A percentile compares a stretch with the other conserved stretches of the same genome.
Conservation (phyloP, 2,888 invertebrate genomes). For the Drosophila affinis region DNA sequence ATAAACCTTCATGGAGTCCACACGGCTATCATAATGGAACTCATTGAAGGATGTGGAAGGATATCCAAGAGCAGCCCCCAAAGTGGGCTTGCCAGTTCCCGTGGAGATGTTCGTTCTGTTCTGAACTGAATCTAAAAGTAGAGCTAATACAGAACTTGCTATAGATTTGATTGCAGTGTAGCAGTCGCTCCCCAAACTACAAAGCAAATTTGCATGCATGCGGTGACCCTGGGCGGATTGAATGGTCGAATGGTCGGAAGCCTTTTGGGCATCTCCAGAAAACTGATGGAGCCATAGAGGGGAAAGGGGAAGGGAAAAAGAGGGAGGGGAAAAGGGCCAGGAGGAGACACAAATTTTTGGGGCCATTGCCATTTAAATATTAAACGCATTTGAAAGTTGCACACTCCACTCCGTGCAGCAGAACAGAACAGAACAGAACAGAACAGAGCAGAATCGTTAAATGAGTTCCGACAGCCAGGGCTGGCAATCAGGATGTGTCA, state of each 20-base stretch:
- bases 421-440: not conserved
- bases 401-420: slow-evolving; percentile 21
- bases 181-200: slow-evolving; percentile 11
- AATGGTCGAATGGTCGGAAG: slow-evolving; percentile 13
- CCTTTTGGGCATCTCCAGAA: slow-evolving; percentile 20
- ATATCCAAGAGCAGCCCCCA: too few relatives aligned
- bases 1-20: too few relatives aligned
- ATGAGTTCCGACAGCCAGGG: slow-evolving; percentile 28
- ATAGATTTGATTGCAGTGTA: slow-evolving; percentile 10
- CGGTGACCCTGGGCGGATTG: slow-evolving; percentile 9
- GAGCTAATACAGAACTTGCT: not conserved
- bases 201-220: slow-evolving; percentile 45
- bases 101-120: too few relatives aligned
- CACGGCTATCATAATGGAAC: too few relatives aligned
- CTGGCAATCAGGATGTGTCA: slow-evolving; percentile 1
- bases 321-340: not conserved
- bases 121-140: not conserved
- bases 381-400: slow-evolving; percentile 53
- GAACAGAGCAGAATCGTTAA: slow-evolving; percentile 15
- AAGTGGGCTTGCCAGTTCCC: too few relatives aligned
- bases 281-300: slow-evolving; percentile 11
- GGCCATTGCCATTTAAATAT: slow-evolving; percentile 48
- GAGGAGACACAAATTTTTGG: slow-evolving; percentile 13
- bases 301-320: slow-evolving; percentile 1
- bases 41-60: too few relatives aligned